These are phyloP conservation scores for Druceiella hillmani DNA, from an alignment of 2,888 invertebrate genomes.

Conservation along the genomic window DNA sequence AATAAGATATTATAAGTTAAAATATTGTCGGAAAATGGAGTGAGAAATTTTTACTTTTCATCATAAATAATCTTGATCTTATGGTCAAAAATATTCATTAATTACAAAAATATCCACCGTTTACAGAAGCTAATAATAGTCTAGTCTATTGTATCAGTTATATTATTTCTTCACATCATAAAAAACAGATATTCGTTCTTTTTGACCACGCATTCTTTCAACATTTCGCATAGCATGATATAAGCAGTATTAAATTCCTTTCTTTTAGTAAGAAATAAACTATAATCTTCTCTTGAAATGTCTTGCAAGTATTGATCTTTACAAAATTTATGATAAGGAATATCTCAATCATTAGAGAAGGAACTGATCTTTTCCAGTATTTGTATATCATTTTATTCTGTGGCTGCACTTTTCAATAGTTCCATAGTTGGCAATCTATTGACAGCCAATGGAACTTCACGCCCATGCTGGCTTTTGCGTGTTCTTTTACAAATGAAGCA, in stretches of 20 bases:
- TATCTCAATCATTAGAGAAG: constrained; percentile 20
- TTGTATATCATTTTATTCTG: constrained; percentile 17
- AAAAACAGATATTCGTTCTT: constrained; percentile 27
- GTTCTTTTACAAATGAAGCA: constrained; percentile 24
- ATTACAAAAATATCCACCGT: constrained; percentile 23
- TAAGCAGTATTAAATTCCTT: constrained; percentile 23
- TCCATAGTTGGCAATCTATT: constrained; percentile 21
- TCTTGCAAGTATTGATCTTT: constrained; percentile 22
- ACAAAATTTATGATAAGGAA: constrained; percentile 21
- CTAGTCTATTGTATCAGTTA: constrained; percentile 22
- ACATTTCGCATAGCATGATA: constrained; percentile 22
- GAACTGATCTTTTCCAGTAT: constrained; percentile 21
- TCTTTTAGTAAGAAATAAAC: constrained; percentile 17
- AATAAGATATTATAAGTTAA: constrained; percentile 25
- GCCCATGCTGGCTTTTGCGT: constrained; percentile 22
- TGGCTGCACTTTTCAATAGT: constrained; percentile 21
- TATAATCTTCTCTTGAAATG: constrained; percentile 12
- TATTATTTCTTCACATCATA: constrained; percentile 25
- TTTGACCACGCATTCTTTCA: constrained; percentile 23
- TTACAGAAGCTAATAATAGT: constrained; percentile 23
- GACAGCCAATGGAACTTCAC: constrained; percentile 22
- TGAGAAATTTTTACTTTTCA: constrained; percentile 25
- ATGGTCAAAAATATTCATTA: constrained; percentile 25
- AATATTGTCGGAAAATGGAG: constrained; percentile 24
- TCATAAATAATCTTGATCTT: constrained; percentile 25